Conservation (phyloP, 2,888 invertebrate species). For the Watsonalla binaria region DNA sequence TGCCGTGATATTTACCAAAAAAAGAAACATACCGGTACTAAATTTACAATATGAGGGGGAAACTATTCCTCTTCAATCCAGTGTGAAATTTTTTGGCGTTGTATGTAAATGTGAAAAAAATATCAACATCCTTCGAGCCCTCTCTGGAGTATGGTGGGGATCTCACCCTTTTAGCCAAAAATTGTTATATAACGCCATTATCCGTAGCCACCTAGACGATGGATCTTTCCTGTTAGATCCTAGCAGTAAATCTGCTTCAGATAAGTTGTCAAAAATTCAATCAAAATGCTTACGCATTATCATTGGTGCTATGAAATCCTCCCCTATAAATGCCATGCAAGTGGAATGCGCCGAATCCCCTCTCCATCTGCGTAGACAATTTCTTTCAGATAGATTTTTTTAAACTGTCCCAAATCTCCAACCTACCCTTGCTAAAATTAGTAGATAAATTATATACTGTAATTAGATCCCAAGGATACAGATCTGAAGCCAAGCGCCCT, state of each 20-base stretch:
- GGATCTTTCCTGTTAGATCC: constrained; percentile 17
- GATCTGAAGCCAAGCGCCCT: no score
- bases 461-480: no score
- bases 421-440: no score
- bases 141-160: constrained; percentile 19
- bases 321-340: no score
- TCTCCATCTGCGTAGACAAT: no score
- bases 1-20: constrained; percentile 4
- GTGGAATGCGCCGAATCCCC: no score
- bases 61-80: neutral
- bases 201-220: constrained; percentile 21
- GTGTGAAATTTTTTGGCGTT: constrained; percentile 9
- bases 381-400: no score
- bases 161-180: constrained; percentile 13
- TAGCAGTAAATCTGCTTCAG: constrained; percentile 7
- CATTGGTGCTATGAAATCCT: no score
- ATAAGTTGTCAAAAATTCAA: constrained; percentile 13
- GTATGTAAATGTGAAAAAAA: constrained; percentile 12
- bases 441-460: no score
- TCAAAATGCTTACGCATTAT: constrained; percentile 18
- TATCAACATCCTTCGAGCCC: constrained; percentile 6
- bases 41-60: neutral
- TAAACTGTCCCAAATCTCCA: no score
- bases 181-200: no score
- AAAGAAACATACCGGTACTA: neutral